Evolutionary conservation across 37 sponge, comb jelly and placozoan genomes (phyloP).

Genomic region (Geodia barretti): DNA sequence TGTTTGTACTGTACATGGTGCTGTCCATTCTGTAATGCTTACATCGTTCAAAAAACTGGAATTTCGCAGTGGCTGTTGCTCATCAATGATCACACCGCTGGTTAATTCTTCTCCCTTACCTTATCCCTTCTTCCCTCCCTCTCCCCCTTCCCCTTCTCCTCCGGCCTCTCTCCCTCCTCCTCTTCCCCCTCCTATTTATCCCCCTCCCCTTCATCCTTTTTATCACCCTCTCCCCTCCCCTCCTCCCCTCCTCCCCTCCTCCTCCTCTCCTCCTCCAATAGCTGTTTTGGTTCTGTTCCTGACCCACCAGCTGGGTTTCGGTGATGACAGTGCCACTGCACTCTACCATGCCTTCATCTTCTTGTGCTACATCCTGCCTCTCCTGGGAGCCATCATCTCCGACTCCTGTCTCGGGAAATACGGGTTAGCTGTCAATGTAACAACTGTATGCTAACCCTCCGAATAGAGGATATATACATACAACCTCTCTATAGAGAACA

Average conservation of each 20-base stretch:
- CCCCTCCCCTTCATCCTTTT: background rate
- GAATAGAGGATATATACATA: too few species aligned
- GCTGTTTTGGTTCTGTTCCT: constrained; percentile 91
- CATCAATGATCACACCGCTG: too few species aligned
- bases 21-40: too few species aligned
- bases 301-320: constrained; percentile 49
- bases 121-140: background rate
- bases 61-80: too few species aligned
- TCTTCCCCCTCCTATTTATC: background rate
- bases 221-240: background rate
- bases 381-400: constrained; percentile 95
- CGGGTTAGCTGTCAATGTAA: constrained; percentile 43
- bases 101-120: too few species aligned
- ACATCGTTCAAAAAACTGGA: too few species aligned
- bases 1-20: too few species aligned
- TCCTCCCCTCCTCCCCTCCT: constrained; percentile 2
- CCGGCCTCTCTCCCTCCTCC: constrained; percentile 3
- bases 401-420: constrained; percentile 96
- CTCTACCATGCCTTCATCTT: constrained; percentile 91
- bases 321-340: constrained; percentile 80
- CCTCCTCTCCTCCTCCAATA: constrained; percentile 12
- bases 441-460: too few species aligned
- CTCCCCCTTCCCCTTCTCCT: background rate
- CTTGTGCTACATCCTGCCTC: constrained; percentile 87
- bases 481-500: too few species aligned